Evolutionary conservation across 2,888 invertebrate species (phyloP).

Genomic region (Mythimna lalbum): DNA sequence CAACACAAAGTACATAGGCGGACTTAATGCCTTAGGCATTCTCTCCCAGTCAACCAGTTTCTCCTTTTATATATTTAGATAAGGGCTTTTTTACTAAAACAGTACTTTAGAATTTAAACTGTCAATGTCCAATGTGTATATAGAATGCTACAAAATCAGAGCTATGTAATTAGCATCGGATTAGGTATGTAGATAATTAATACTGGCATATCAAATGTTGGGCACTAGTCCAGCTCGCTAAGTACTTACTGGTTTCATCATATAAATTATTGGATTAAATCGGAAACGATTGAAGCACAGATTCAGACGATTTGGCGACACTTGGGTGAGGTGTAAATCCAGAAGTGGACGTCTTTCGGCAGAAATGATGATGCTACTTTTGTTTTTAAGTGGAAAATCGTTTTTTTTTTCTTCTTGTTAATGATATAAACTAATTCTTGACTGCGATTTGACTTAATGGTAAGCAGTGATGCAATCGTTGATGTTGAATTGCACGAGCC

Average conservation of each 20-base stretch:
- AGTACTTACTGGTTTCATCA: background rate
- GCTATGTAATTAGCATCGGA: conserved; percentile 16
- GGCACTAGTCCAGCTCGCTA: conserved; percentile 31
- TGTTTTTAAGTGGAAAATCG: background rate
- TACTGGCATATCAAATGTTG: conserved; percentile 21
- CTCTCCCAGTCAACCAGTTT: too few species aligned
- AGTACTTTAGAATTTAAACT: background rate
- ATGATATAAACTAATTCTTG: too few species aligned
- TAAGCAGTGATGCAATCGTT: too few species aligned
- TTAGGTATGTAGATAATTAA: conserved; percentile 24
- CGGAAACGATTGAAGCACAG: background rate
- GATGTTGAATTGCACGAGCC: too few species aligned
- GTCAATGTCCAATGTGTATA: background rate
- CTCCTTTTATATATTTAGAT: too few species aligned
- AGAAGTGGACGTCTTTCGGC: background rate
- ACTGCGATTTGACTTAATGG: too few species aligned
- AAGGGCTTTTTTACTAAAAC: background rate
- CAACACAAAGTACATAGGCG: too few species aligned
- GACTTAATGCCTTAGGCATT: too few species aligned
- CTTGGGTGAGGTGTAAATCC: background rate
- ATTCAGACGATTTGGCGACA: background rate
- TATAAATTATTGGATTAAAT: background rate
- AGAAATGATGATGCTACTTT: background rate
- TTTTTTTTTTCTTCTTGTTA: too few species aligned
- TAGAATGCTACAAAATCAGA: conserved; percentile 15